Percentiles rank a stretch among this genome's conserved stretches.
Evolutionary conservation across 2,888 invertebrate genomes (phyloP).

Genomic region (Philonicus albiceps): DNA sequence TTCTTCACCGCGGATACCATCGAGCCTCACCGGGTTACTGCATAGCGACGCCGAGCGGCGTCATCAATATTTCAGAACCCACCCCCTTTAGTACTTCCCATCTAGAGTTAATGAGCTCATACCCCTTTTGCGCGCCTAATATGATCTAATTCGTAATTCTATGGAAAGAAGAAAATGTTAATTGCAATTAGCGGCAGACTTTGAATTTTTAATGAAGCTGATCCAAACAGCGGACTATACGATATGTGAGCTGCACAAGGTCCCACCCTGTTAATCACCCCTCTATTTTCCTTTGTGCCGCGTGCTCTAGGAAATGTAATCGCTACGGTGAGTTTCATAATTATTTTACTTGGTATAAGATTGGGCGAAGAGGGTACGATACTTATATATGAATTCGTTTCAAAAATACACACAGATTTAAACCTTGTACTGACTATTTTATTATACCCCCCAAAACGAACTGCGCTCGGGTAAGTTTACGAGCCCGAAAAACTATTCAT

Average conservation of each 20-base stretch:
- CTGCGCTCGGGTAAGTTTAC: not conserved
- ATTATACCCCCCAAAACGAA: not conserved
- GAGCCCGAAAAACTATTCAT: not conserved
- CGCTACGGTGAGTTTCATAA: not conserved
- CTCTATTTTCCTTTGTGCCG: not conserved
- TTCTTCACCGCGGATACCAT: not conserved
- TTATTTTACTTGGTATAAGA: not conserved
- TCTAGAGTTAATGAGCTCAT: conserved; percentile 7
- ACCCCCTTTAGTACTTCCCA: not conserved
- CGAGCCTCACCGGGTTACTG: not conserved
- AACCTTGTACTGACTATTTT: not conserved
- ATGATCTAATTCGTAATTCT: conserved; percentile 17
- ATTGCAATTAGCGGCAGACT: conserved; percentile 27
- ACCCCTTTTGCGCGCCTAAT: not conserved
- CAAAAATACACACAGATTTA: not conserved
- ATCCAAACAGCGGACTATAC: not conserved
- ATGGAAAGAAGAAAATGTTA: conserved; percentile 16
- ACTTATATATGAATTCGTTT: not conserved
- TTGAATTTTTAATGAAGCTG: conserved; percentile 17
- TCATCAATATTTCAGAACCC: not conserved
- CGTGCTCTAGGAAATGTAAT: not conserved
- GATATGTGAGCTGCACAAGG: not conserved
- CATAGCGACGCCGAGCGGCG: not conserved
- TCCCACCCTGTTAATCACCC: not conserved
- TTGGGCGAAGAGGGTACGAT: not conserved